Conservation (phyloP, 2,888 invertebrate species). For the Mystacides longicornis region DNA sequence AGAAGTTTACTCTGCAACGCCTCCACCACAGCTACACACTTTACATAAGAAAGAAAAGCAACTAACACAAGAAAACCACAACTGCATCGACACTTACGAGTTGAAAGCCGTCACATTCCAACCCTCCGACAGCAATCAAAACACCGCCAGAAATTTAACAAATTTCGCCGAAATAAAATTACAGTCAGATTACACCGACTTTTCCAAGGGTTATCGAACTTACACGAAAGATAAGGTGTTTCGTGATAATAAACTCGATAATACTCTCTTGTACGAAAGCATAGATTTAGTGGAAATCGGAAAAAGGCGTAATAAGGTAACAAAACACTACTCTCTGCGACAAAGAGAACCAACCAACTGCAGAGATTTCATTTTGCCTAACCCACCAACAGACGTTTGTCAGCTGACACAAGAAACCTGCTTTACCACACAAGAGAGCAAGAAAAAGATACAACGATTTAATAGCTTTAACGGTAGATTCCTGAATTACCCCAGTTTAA, state of each 20-base stretch:
- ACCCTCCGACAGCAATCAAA: background rate
- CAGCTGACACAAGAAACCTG: background rate
- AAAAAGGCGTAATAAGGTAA: constrained; percentile 30
- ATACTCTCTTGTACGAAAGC: background rate
- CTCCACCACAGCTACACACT: background rate
- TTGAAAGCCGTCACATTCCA: background rate
- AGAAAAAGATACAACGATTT: constrained; percentile 18
- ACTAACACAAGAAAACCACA: background rate
- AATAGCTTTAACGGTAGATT: constrained; percentile 20
- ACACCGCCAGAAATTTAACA: background rate
- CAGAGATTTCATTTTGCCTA: constrained; percentile 11
- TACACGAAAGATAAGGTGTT: background rate
- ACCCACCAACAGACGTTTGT: background rate
- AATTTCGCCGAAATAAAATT: background rate
- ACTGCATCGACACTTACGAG: background rate
- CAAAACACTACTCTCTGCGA: constrained; percentile 46
- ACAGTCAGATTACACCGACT: background rate
- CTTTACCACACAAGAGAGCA: too few relatives aligned
- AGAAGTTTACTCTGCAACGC: constrained; percentile 5
- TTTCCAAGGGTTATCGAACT: background rate
- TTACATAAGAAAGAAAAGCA: background rate
- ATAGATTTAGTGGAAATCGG: constrained; percentile 2
- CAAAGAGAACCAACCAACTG: constrained; percentile 39
- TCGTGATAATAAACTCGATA: background rate
- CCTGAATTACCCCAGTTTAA: constrained; percentile 6